Evolutionary conservation across 2,113 vertebrate genomes (phyloP).

Genomic region (Lagopus leucura): DNA sequence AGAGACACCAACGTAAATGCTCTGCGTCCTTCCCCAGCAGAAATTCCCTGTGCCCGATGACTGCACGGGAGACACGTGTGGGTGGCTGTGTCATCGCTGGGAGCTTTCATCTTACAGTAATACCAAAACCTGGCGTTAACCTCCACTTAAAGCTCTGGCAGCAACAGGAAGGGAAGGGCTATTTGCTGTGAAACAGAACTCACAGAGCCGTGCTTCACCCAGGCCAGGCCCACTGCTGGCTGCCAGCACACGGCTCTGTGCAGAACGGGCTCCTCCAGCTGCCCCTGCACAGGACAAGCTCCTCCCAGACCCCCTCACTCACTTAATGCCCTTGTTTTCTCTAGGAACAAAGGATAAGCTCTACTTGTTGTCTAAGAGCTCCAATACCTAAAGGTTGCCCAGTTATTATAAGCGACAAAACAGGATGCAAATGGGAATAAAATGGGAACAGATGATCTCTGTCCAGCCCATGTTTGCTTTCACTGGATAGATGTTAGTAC

Average conservation of each 20-base stretch:
- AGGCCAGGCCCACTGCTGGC: not conserved
- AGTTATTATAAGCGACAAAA: not conserved
- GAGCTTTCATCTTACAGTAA: not conserved
- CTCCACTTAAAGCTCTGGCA: not conserved
- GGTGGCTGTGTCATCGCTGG: not conserved
- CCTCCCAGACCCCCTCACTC: not conserved
- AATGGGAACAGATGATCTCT: not conserved
- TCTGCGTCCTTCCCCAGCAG: not conserved
- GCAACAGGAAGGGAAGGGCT: not conserved
- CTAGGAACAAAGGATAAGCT: not conserved
- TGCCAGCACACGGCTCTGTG: rapidly evolving
- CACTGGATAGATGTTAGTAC: not conserved
- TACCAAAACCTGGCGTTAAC: not conserved
- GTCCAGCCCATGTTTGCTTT: not conserved
- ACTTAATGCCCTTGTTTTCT: not conserved
- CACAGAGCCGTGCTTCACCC: not conserved
- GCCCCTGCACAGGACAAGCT: not conserved
- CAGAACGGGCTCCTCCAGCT: not conserved
- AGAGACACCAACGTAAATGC: not conserved
- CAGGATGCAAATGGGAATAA: not conserved
- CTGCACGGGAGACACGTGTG: not conserved
- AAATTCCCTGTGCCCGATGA: not conserved
- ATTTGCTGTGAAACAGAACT: not conserved
- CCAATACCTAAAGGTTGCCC: not conserved
- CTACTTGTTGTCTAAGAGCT: not conserved